Conservation (phyloP, 1,140 invertebrate genomes). For the Ceratina japonica region DNA sequence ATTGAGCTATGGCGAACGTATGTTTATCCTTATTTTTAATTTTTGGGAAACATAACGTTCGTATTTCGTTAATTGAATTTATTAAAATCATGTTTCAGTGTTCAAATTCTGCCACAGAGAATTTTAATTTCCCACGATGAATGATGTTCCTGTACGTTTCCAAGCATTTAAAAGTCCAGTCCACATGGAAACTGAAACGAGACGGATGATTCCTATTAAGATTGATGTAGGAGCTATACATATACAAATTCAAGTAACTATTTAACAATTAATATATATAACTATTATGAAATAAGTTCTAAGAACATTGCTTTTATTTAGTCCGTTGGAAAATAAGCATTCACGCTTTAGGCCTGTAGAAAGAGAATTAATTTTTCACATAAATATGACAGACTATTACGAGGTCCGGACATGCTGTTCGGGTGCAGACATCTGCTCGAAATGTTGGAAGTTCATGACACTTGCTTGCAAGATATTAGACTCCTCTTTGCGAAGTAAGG, state of each 20-base stretch:
- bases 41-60: not conserved
- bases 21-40: conserved; percentile 54
- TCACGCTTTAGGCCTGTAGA: conserved; percentile 81
- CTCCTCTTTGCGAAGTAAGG: conserved; percentile 86
- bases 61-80: not conserved
- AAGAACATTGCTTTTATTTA: conserved; percentile 63
- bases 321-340: conserved; percentile 69
- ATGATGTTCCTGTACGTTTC: conserved; percentile 97
- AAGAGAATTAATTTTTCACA: conserved; percentile 99
- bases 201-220: conserved; percentile 80
- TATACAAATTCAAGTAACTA: conserved; percentile 88
- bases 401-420: conserved; percentile 95
- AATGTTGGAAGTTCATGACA: conserved; percentile 99
- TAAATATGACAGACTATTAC: conserved; percentile 99
- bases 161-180: conserved; percentile 90
- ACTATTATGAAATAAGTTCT: conserved; percentile 33
- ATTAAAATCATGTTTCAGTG: conserved; percentile 78
- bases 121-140: conserved; percentile 96
- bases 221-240: conserved; percentile 98
- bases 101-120: conserved; percentile 91
- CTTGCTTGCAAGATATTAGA: conserved; percentile 96
- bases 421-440: conserved; percentile 92
- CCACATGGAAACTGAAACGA: conserved; percentile 90
- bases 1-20: conserved; percentile 92
- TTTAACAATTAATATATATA: not conserved